Evolutionary conservation across 2,888 invertebrate species (phyloP).

Genomic region (Mythimna impura): DNA sequence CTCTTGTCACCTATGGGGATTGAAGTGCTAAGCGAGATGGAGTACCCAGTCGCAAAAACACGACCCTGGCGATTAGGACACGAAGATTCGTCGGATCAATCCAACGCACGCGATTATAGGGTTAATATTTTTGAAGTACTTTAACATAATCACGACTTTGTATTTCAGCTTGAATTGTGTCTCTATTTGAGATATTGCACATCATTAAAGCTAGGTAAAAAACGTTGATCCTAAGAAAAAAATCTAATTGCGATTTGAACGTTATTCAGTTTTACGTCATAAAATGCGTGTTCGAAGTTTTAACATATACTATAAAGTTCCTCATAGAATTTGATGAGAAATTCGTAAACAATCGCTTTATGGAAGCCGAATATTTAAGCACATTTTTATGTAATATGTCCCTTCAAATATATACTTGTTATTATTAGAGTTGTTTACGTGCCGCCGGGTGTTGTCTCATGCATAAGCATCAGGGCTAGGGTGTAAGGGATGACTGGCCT

Average conservation of each 20-base stretch:
- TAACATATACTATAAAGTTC: slow-evolving; percentile 3
- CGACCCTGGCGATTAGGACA: too few relatives aligned
- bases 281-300: slow-evolving; percentile 15
- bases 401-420: slow-evolving; percentile 40
- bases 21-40: too few relatives aligned
- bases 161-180: slow-evolving; percentile 10
- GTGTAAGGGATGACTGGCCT: slow-evolving; percentile 52
- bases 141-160: not conserved
- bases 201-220: slow-evolving; percentile 5
- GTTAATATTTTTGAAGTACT: slow-evolving; percentile 21
- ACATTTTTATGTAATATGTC: slow-evolving; percentile 29
- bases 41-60: too few relatives aligned
- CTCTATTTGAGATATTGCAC: slow-evolving; percentile 21
- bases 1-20: too few relatives aligned
- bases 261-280: slow-evolving; percentile 16
- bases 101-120: too few relatives aligned
- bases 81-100: too few relatives aligned
- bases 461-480: slow-evolving; percentile 70
- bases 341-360: slow-evolving; percentile 21
- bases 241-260: slow-evolving; percentile 2
- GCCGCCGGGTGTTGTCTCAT: slow-evolving; percentile 67
- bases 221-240: slow-evolving; percentile 11
- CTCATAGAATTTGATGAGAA: not conserved
- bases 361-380: slow-evolving; percentile 8
- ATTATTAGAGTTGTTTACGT: slow-evolving; percentile 63